These are phyloP conservation scores for Etheostoma spectabile DNA, from an alignment of 2,113 vertebrate species.

Conservation along the genomic window DNA sequence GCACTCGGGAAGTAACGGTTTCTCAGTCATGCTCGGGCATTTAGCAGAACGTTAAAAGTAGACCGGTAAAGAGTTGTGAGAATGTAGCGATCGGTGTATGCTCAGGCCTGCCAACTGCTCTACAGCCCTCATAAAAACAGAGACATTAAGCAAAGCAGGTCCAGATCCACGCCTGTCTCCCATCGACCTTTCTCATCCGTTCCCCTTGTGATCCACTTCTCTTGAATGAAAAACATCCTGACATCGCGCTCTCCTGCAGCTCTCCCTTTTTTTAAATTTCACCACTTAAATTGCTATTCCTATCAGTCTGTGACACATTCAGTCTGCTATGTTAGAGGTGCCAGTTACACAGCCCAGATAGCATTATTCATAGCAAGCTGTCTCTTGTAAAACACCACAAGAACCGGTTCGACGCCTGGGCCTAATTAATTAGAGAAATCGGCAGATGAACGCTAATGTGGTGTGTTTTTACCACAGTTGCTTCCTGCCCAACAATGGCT, in stretches of 20 bases:
- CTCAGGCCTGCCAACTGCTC: constrained; percentile 47
- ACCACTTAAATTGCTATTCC: constrained; percentile 34
- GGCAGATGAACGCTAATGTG: constrained; percentile 39
- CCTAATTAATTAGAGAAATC: constrained; percentile 56
- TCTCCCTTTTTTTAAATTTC: constrained; percentile 29
- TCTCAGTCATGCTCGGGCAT: constrained; percentile 15
- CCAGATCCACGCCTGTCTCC: constrained; percentile 63
- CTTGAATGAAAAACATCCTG: constrained; percentile 20
- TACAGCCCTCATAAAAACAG: constrained; percentile 63
- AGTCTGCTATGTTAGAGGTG: constrained; percentile 43
- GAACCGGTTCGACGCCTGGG: constrained; percentile 41
- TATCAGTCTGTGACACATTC: constrained; percentile 44
- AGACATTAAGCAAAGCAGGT: constrained; percentile 61
- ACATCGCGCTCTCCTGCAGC: neutral
- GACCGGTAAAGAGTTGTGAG: constrained; percentile 49
- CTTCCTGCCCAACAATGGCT: constrained; percentile 43
- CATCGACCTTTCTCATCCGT: constrained; percentile 31
- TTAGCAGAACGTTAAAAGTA: constrained; percentile 5
- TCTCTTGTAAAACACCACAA: constrained; percentile 68
- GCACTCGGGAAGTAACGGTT: constrained; percentile 31
- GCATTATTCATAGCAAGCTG: constrained; percentile 68
- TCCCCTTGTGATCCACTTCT: constrained; percentile 39
- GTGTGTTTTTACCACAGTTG: constrained; percentile 40
- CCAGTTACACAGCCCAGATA: constrained; percentile 43
- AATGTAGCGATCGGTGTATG: constrained; percentile 17